These are phyloP conservation scores for Octopus sinensis DNA, from an alignment of 1,140 invertebrate genomes.

Conservation along the genomic window DNA sequence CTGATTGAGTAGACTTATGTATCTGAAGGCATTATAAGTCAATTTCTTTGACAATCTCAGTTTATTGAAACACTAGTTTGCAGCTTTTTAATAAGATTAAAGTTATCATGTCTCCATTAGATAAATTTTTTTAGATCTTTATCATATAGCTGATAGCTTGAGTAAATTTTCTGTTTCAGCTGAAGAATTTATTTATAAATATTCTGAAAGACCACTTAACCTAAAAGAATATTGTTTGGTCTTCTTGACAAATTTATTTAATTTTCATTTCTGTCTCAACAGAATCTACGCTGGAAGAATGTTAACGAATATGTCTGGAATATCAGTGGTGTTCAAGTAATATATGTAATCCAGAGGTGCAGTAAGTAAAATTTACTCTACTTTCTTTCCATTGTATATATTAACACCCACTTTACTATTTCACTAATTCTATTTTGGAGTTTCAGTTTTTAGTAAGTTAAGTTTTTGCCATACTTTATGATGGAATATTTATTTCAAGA, in stretches of 20 bases:
- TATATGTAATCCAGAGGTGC: conserved; percentile 52
- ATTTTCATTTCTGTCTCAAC: conserved; percentile 5
- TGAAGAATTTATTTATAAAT: not conserved
- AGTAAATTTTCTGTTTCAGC: not conserved
- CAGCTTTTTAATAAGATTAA: too few relatives aligned
- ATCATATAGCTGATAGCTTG: not conserved
- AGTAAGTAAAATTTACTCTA: conserved; percentile 35
- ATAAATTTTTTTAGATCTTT: not conserved
- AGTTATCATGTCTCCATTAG: not conserved
- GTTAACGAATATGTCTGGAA: conserved; percentile 48
- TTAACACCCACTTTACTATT: not conserved
- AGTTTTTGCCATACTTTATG: not conserved
- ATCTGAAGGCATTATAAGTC: too few relatives aligned
- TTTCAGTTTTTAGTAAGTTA: not conserved
- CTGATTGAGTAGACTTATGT: too few relatives aligned
- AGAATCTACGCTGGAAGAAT: conserved; percentile 51
- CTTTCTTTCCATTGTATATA: not conserved
- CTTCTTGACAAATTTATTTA: not conserved
- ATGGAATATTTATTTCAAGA: not conserved
- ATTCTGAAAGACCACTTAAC: not conserved
- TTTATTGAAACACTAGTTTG: too few relatives aligned
- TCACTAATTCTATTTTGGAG: not conserved
- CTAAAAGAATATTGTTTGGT: not conserved
- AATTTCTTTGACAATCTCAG: too few relatives aligned
- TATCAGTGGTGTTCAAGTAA: conserved; percentile 43